These are phyloP conservation scores for Lonchura striata DNA, from an alignment of 2,113 vertebrate genomes.

Conservation along the genomic window DNA sequence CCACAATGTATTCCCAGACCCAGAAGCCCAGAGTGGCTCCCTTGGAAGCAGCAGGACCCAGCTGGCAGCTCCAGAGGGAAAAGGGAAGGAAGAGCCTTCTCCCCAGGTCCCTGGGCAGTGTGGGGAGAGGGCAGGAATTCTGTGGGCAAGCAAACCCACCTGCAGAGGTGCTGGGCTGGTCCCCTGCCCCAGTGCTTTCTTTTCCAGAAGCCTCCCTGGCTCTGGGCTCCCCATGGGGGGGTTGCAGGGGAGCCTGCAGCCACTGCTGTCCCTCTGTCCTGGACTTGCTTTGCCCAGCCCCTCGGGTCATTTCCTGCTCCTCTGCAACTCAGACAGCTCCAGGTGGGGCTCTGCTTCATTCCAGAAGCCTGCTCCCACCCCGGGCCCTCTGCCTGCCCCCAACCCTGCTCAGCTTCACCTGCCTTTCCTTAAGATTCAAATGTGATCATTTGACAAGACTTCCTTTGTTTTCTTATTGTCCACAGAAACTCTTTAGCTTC, in stretches of 20 bases:
- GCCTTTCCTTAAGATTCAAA: background rate
- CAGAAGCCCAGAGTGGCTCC: background rate
- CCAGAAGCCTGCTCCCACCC: background rate
- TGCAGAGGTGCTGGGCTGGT: accelerated
- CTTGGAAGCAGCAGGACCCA: background rate
- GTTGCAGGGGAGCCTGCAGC: background rate
- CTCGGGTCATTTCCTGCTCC: slow-evolving; percentile 39
- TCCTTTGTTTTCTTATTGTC: slow-evolving; percentile 13
- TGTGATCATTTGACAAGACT: background rate
- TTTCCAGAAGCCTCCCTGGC: background rate
- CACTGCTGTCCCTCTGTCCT: background rate
- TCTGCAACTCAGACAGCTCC: slow-evolving; percentile 17
- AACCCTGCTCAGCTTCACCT: background rate
- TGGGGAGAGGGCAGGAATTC: background rate
- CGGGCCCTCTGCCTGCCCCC: background rate
- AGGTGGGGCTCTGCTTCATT: background rate
- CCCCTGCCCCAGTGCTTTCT: background rate
- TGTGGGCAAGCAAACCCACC: accelerated
- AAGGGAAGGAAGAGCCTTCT: background rate
- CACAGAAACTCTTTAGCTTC: background rate
- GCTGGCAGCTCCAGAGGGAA: background rate
- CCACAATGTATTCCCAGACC: background rate
- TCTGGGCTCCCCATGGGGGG: background rate
- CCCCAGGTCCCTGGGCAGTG: accelerated
- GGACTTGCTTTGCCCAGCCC: background rate